Conservation (phyloP, 2,888 invertebrate species). For the Leucania comma region DNA sequence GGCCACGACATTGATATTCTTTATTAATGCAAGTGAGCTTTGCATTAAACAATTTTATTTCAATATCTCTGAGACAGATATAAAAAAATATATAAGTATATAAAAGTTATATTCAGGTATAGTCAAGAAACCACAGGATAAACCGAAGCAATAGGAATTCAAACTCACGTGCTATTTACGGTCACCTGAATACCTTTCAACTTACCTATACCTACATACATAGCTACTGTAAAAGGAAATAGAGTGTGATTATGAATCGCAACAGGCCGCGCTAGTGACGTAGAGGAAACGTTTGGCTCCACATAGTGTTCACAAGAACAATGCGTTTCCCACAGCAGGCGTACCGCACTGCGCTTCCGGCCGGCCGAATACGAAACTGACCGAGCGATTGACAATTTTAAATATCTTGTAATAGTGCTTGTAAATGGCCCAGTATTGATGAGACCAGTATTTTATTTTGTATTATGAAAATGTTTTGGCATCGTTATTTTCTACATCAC, state of each 20-base stretch:
- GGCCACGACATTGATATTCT: no score
- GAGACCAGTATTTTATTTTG: background rate
- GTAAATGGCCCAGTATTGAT: background rate
- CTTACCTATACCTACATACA: background rate
- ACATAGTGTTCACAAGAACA: conserved; percentile 72
- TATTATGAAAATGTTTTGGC: background rate
- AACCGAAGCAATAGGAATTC: background rate
- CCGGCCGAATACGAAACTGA: conserved; percentile 52
- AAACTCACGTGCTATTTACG: conserved; percentile 16
- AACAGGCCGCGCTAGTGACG: conserved; percentile 51
- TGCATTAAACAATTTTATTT: no score
- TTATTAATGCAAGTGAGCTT: no score
- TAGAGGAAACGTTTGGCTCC: conserved; percentile 74
- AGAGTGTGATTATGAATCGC: conserved; percentile 59
- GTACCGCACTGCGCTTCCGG: conserved; percentile 60
- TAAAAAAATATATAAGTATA: no score
- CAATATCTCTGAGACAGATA: no score
- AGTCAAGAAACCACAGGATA: background rate
- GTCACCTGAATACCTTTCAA: conserved; percentile 36
- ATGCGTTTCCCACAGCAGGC: conserved; percentile 76
- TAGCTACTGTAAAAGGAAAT: conserved; percentile 48
- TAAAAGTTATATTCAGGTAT: no score
- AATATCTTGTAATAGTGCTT: conserved; percentile 59
- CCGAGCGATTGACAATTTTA: conserved; percentile 60
- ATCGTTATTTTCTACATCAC: background rate